These are phyloP conservation scores for Mongoloraphidia duomilia DNA, from an alignment of 2,888 invertebrate genomes.

Conservation along the genomic window DNA sequence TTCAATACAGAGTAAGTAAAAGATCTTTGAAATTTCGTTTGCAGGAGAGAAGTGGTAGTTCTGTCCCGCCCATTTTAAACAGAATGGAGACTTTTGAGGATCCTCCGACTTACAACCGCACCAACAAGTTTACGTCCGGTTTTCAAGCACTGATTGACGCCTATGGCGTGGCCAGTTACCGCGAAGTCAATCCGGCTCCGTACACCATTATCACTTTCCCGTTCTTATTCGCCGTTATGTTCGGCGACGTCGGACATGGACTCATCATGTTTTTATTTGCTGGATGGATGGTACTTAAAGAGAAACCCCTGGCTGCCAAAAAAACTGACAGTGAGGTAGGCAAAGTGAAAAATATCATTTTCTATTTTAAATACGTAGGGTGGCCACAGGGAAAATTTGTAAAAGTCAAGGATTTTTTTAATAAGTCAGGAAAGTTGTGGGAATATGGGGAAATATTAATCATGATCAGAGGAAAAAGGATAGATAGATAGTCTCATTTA, in stretches of 20 bases:
- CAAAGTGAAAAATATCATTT: background rate
- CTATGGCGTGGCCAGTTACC: constrained; percentile 89
- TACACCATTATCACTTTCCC: constrained; percentile 97
- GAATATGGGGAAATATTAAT: too few relatives aligned
- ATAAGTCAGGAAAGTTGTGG: too few relatives aligned
- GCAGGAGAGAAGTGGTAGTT: constrained; percentile 85
- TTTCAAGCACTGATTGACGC: constrained; percentile 93
- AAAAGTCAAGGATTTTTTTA: too few relatives aligned
- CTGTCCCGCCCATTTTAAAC: constrained; percentile 91
- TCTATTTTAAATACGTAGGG: constrained; percentile 7
- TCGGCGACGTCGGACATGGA: constrained; percentile 96
- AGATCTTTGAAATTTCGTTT: constrained; percentile 7
- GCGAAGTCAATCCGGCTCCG: constrained; percentile 96
- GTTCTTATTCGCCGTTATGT: constrained; percentile 96
- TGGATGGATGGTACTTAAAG: constrained; percentile 87
- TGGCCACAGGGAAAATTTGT: too few relatives aligned
- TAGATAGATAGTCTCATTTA: too few relatives aligned
- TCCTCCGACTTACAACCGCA: constrained; percentile 91
- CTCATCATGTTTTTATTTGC: constrained; percentile 83
- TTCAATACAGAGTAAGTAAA: background rate
- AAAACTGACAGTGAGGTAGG: constrained; percentile 77
- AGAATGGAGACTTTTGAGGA: constrained; percentile 78
- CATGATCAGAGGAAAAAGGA: too few relatives aligned
- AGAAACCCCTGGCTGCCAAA: constrained; percentile 77
- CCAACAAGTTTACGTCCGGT: constrained; percentile 90